phyloP scores from a whole-genome alignment of 2,113 vertebrate genomes.

The Antechinus stuartii region DNA sequence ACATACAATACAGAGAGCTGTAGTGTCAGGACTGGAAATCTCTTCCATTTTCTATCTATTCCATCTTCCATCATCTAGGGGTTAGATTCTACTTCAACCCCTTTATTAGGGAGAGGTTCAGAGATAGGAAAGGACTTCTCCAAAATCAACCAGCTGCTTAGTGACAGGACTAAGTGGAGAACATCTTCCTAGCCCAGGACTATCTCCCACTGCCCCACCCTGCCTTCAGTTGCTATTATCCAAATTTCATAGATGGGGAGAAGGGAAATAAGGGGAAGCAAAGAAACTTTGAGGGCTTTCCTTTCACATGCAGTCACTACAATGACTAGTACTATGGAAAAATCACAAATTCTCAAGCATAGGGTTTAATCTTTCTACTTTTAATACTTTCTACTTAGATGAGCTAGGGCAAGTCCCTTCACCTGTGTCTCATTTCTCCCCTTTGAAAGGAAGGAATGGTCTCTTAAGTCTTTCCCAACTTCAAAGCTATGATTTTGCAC shows the following conservation, averaged over 20 bases:
- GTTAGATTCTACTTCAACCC: too few species aligned
- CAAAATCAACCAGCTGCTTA: conserved; percentile 10
- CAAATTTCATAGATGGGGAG: not conserved
- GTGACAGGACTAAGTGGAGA: not conserved
- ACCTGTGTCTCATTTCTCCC: not conserved
- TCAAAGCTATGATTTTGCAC: not conserved
- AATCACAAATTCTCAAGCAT: too few species aligned
- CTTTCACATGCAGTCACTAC: not conserved
- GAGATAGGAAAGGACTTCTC: not conserved
- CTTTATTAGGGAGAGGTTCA: not conserved
- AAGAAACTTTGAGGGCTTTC: not conserved
- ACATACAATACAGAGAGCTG: not conserved
- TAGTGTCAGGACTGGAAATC: not conserved
- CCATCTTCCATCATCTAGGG: not conserved
- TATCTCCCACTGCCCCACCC: not conserved
- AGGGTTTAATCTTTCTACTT: not conserved
- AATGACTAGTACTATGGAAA: too few species aligned
- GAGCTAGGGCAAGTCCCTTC: not conserved
- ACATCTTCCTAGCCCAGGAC: fast-evolving
- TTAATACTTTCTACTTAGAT: too few species aligned
- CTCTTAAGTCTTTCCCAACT: not conserved
- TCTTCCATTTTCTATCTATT: too few species aligned
- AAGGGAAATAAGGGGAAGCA: not conserved
- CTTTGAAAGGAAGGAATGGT: not conserved
- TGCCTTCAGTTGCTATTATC: not conserved